These are phyloP conservation scores for Bradysia coprophila DNA, from an alignment of 1,140 invertebrate species.

Conservation along the genomic window DNA sequence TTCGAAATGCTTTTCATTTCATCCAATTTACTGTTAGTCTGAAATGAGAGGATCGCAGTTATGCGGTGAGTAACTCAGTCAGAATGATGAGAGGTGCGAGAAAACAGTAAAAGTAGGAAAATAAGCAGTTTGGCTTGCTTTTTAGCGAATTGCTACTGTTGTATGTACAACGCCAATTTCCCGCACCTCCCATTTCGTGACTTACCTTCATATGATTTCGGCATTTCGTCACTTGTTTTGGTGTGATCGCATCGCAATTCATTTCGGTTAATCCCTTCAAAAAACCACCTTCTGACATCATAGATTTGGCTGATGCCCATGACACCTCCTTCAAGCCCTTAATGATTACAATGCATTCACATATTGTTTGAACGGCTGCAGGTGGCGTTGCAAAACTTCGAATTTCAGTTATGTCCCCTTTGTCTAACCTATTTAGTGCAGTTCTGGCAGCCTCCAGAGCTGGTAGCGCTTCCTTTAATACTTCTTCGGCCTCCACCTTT, in stretches of 20 bases:
- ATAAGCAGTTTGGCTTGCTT: no score
- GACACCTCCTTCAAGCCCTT: conserved; percentile 63
- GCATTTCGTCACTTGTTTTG: conserved; percentile 47
- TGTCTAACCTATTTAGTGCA: conserved; percentile 64
- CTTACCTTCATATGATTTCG: conserved; percentile 44
- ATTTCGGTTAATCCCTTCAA: conserved; percentile 60
- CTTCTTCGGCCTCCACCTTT: conserved; percentile 63
- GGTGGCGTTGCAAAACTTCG: conserved; percentile 72
- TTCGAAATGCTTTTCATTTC: conserved; percentile 58
- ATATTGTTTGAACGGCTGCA: conserved; percentile 67
- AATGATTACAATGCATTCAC: conserved; percentile 73
- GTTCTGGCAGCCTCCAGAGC: conserved; percentile 57
- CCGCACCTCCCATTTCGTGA: no score
- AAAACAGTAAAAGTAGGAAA: no score
- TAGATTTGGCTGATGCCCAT: conserved; percentile 75
- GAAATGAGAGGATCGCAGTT: background rate
- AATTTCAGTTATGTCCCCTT: conserved; percentile 81
- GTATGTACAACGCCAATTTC: no score
- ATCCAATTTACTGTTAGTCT: conserved; percentile 36
- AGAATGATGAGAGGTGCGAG: background rate
- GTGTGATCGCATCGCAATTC: conserved; percentile 63
- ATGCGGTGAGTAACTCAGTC: background rate
- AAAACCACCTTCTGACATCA: conserved; percentile 82
- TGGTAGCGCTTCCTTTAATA: conserved; percentile 58
- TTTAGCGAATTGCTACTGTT: no score